Percentiles rank a stretch among this genome's conserved stretches.
These are phyloP conservation scores for Brachirus orientalis DNA, from an alignment of 2,113 vertebrate genomes.

Conservation along the genomic window DNA sequence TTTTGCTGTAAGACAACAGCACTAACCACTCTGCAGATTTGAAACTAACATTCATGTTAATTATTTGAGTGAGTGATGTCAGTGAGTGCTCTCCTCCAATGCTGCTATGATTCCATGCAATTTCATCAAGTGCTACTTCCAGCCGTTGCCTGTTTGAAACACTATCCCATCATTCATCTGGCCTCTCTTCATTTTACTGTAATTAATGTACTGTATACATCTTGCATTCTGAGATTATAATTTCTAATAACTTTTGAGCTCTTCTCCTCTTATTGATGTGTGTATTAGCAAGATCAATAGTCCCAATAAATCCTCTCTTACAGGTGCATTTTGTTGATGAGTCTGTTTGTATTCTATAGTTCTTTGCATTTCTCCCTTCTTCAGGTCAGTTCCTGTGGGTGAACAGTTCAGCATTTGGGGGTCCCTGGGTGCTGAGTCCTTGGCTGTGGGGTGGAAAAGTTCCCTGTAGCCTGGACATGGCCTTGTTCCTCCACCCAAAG, in stretches of 20 bases:
- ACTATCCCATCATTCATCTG: conserved; percentile 12
- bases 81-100: conserved; percentile 39
- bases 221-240: no score
- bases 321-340: background rate
- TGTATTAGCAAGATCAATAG: background rate
- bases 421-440: conserved; percentile 89
- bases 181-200: no score
- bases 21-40: no score
- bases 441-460: conserved; percentile 89
- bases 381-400: conserved; percentile 92
- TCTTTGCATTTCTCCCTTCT: conserved; percentile 11
- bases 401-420: conserved; percentile 83
- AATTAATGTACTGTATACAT: background rate
- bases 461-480: conserved; percentile 88
- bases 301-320: background rate
- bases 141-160: conserved; percentile 16
- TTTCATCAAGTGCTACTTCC: conserved; percentile 41
- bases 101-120: conserved; percentile 36
- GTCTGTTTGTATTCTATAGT: background rate
- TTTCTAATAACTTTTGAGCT: background rate
- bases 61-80: conserved; percentile 32
- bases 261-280: background rate
- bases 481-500: conserved; percentile 87
- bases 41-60: no score
- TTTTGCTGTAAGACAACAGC: no score